phyloP scores from a whole-genome alignment of 2,113 vertebrate genomes.

The Entelurus aequoreus region DNA sequence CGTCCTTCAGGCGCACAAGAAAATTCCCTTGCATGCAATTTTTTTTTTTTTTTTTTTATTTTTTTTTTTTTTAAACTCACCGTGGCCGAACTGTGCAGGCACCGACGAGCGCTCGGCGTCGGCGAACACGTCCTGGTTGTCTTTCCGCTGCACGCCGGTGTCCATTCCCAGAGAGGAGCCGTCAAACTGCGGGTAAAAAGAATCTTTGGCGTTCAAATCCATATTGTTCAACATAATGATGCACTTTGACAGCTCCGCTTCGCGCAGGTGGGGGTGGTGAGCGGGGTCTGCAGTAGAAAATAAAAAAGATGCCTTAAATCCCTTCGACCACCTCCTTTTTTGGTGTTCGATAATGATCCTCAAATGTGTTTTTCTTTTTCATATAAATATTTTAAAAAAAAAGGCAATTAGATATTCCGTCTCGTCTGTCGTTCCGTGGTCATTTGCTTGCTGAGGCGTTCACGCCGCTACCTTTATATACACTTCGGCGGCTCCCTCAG shows the following conservation, averaged over 20 bases:
- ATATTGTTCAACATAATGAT: constrained; percentile 86
- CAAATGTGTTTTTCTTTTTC: constrained; percentile 33
- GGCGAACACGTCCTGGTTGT: constrained; percentile 71
- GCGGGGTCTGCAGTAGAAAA: constrained; percentile 11
- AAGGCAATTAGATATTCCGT: constrained; percentile 60
- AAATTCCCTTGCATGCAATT: constrained; percentile 28
- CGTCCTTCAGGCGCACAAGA: neutral
- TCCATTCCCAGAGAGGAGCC: constrained; percentile 71
- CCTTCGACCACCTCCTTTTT: constrained; percentile 42
- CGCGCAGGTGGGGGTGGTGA: constrained; percentile 28
- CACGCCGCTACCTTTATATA: constrained; percentile 83
- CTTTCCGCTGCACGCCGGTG: constrained; percentile 55
- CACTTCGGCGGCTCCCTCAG: constrained; percentile 74
- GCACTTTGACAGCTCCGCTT: constrained; percentile 55
- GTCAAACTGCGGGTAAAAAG: constrained; percentile 82
- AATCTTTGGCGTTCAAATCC: constrained; percentile 90
- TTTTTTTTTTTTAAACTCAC: constrained; percentile 64
- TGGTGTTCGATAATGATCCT: constrained; percentile 55
- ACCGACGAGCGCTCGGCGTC: constrained; percentile 69
- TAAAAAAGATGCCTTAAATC: constrained; percentile 27
- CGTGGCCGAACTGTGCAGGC: constrained; percentile 76
- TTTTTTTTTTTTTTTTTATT: constrained; percentile 22
- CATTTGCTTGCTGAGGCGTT: constrained; percentile 75
- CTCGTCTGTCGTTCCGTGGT: constrained; percentile 61
- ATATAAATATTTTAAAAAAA: constrained; percentile 11